Evolutionary conservation across 2,113 vertebrate genomes (phyloP).

Genomic region (Arvicanthis niloticus): DNA sequence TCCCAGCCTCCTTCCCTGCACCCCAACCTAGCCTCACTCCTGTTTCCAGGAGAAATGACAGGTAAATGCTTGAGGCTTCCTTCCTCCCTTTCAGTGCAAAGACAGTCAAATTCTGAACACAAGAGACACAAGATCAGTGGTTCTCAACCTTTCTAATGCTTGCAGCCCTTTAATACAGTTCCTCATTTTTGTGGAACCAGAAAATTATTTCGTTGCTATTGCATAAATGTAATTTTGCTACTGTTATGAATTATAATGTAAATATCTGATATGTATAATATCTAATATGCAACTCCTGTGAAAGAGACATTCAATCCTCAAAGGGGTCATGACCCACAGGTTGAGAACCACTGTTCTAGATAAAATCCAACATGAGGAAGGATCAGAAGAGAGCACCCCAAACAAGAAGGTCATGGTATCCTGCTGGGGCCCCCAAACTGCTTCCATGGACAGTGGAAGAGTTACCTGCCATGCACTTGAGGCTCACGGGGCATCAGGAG

Average conservation of each 20-base stretch:
- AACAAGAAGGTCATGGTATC: fast-evolving
- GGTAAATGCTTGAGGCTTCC: fast-evolving
- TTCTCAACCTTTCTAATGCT: neutral
- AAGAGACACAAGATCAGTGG: too few species aligned
- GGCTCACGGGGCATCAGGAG: fast-evolving
- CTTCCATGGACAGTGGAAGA: fast-evolving
- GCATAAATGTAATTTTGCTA: neutral
- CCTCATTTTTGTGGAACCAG: neutral
- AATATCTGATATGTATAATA: neutral
- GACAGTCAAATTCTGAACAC: neutral
- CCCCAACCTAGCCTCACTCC: too few species aligned
- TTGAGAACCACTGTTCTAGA: neutral
- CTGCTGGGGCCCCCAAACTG: neutral
- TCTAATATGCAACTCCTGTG: neutral
- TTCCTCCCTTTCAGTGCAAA: neutral
- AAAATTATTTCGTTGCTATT: neutral
- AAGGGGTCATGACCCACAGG: neutral
- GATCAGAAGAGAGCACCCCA: too few species aligned
- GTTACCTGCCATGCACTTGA: fast-evolving
- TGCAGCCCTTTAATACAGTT: neutral
- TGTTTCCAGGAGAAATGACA: too few species aligned
- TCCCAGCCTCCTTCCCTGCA: fast-evolving
- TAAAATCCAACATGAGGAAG: fast-evolving
- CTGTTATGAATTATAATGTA: neutral
- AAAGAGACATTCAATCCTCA: neutral